Evolutionary conservation across 2,888 invertebrate species (phyloP).

Genomic region (Syrista parreyssii): DNA sequence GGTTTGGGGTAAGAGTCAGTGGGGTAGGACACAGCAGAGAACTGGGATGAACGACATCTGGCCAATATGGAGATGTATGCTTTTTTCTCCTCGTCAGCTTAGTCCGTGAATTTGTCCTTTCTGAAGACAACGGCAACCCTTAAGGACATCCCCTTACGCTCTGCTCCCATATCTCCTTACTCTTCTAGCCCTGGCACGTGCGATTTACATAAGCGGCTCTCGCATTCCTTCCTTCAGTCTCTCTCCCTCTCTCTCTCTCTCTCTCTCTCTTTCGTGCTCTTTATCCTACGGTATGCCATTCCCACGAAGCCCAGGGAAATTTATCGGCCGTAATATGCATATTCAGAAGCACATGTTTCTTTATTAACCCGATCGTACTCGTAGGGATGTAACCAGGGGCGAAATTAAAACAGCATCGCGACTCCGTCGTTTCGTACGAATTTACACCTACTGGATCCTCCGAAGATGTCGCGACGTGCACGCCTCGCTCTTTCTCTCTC

Average conservation of each 20-base stretch:
- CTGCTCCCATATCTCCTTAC: conserved; percentile 5
- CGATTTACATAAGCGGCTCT: conserved; percentile 15
- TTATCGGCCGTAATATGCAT: conserved; percentile 15
- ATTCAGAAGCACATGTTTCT: conserved; percentile 17
- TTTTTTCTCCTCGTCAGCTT: background rate
- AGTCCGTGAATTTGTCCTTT: background rate
- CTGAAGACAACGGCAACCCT: background rate
- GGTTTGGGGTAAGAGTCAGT: background rate
- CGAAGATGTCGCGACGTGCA: background rate
- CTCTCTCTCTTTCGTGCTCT: background rate
- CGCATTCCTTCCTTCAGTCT: background rate
- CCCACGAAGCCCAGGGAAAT: conserved; percentile 1
- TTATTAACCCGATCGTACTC: conserved; percentile 7
- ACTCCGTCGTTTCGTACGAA: background rate
- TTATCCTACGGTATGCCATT: background rate
- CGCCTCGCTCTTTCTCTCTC: background rate
- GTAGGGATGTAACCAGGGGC: background rate
- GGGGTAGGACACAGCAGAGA: background rate
- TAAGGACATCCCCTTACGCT: background rate
- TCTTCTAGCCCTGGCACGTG: conserved; percentile 4
- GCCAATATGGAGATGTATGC: background rate
- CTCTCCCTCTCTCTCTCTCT: background rate
- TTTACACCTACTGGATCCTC: background rate
- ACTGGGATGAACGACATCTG: background rate
- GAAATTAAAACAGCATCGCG: background rate